Base-by-base conservation (phyloP, 2,888 invertebrate species). In the Tipula helvola region DNA sequence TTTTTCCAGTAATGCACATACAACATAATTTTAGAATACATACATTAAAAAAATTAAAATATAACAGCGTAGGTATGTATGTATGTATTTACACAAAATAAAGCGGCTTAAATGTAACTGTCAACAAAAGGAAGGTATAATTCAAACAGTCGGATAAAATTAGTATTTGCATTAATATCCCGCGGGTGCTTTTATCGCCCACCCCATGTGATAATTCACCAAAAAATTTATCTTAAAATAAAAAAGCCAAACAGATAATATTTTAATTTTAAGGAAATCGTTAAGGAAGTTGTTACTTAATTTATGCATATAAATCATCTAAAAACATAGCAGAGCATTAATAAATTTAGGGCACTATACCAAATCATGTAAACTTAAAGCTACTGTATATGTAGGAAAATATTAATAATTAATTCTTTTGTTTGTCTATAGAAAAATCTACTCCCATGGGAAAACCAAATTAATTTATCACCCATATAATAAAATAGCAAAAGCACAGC, bases 321-420 rank as follows among this genome's bases (percentile, higher is more conserved):
- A 28, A 71, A 71, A 71, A 28, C 71, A 71, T 28, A 71, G 28
- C 28, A 71, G 5, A 57, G 57, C 71, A 28, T 71, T 3, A 71
- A 71, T 71, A 71, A 28, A 71, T 28, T 7, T 28, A 10, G 71
- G 28, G 71, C 71, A 71, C 71, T 28, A 28, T 28, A 71, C 13
- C 71, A 28, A 57, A 71, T 28, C 28, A 71, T 71, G 71, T 71
- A 28, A 71, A 71, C 4, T 71, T 71, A 71, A 71, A 71, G 71
- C 10, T 28, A 71, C 71, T 71, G 7, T 71, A 71, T 71, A 71
- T 28, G 28, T 71, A 71, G 71, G 28, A 71, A 71, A 71, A 71
- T 71, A 71, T 71, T 71, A 71, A 71, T 71, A 71, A 71, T 71
- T 71, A 71, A 71, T 71, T 71, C 71, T 71, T 71, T 71, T 71